These are phyloP conservation scores for Chloebia gouldiae DNA, from an alignment of 2,113 vertebrate species.

Conservation along the genomic window DNA sequence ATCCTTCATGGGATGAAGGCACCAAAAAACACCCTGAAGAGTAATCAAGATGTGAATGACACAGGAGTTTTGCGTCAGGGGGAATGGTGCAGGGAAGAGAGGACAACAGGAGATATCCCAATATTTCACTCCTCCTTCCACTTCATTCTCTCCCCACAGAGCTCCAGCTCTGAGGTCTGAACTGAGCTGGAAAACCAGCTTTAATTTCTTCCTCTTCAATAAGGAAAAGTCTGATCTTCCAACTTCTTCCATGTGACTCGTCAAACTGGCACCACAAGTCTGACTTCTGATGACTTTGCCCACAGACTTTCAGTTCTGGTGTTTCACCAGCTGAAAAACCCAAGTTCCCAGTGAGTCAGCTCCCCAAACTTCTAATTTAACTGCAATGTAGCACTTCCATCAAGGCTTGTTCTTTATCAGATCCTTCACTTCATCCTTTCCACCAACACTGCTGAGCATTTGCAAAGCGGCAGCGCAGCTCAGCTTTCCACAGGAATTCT, in stretches of 20 bases:
- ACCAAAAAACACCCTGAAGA: neutral
- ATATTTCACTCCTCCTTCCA: neutral
- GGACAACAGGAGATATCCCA: neutral
- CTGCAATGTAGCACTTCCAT: neutral
- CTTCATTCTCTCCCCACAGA: neutral
- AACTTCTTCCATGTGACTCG: neutral
- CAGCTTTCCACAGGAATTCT: neutral
- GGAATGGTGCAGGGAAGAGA: neutral
- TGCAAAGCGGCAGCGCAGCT: neutral
- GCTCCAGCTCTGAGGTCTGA: neutral
- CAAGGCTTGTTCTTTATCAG: neutral
- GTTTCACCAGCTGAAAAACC: neutral
- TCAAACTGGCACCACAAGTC: neutral
- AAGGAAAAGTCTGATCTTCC: neutral
- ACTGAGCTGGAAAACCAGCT: neutral
- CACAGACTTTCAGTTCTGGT: neutral
- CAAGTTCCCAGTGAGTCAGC: neutral
- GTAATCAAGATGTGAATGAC: neutral
- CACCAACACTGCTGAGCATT: neutral
- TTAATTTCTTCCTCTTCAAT: neutral
- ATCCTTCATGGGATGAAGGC: neutral
- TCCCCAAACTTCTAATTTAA: conserved; percentile 14
- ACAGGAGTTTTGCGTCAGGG: neutral
- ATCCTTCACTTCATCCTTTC: neutral
- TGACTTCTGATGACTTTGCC: neutral